phyloP scores from a whole-genome alignment of 2,113 vertebrate genomes.

The Triplophysa dalaica region DNA sequence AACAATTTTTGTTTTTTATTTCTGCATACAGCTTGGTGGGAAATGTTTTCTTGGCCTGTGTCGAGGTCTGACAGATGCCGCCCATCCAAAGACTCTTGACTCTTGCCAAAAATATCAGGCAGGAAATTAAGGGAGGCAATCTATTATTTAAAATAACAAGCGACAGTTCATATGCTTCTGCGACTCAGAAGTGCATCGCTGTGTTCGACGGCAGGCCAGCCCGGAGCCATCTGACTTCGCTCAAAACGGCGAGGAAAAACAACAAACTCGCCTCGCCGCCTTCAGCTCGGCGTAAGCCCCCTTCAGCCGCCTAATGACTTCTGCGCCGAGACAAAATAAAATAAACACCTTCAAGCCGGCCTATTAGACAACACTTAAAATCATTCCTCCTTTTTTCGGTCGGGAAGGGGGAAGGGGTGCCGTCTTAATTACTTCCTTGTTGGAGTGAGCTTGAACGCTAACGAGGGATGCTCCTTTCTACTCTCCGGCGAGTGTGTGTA shows the following conservation, averaged over 20 bases:
- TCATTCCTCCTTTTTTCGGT: constrained; percentile 51
- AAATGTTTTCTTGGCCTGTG: constrained; percentile 57
- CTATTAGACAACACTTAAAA: constrained; percentile 78
- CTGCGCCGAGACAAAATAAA: constrained; percentile 72
- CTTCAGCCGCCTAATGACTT: constrained; percentile 72
- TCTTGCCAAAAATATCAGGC: constrained; percentile 72
- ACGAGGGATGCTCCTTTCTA: constrained; percentile 68
- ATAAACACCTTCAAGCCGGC: constrained; percentile 77
- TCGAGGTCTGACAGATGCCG: constrained; percentile 67
- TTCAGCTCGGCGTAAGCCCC: constrained; percentile 58
- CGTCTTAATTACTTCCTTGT: constrained; percentile 77
- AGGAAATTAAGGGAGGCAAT: constrained; percentile 68
- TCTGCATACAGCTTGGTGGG: neutral
- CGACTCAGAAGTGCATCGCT: constrained; percentile 55
- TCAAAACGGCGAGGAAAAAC: constrained; percentile 51
- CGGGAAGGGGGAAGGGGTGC: constrained; percentile 34
- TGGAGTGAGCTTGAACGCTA: constrained; percentile 70
- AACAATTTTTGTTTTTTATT: neutral
- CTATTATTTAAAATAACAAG: constrained; percentile 76
- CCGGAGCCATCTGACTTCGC: constrained; percentile 64
- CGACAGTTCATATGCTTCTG: constrained; percentile 68
- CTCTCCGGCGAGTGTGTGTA: constrained; percentile 60
- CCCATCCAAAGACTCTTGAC: constrained; percentile 65
- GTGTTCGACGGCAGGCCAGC: constrained; percentile 57
- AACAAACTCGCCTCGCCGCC: neutral